Percentiles rank a stretch among this genome's conserved stretches.
Evolutionary conservation across 2,888 invertebrate genomes (phyloP).

Genomic region (Brenthis hecate): DNA sequence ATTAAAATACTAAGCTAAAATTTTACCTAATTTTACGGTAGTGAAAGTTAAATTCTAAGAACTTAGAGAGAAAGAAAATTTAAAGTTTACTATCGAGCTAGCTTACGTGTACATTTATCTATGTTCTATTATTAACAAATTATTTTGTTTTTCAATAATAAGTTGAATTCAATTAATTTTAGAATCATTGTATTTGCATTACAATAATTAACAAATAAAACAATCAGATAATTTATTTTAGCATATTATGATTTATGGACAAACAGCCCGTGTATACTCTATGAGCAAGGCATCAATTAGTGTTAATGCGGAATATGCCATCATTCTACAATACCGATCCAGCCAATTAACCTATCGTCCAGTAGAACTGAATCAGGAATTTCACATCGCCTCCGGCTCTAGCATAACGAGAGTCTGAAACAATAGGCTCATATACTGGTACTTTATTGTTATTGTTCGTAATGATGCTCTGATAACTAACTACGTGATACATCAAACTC

Average conservation of each 20-base stretch:
- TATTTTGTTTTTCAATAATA: too few relatives aligned
- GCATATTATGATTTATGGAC: not conserved
- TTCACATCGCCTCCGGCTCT: conserved; percentile 52
- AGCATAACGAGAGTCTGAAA: conserved; percentile 52
- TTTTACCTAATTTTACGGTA: too few relatives aligned
- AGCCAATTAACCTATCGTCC: conserved; percentile 51
- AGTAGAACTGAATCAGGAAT: conserved; percentile 47
- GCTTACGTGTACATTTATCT: too few relatives aligned
- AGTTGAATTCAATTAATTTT: too few relatives aligned
- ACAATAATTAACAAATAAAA: not conserved
- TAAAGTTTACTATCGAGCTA: too few relatives aligned
- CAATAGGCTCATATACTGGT: conserved; percentile 22
- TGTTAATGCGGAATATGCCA: conserved; percentile 26
- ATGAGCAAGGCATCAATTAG: conserved; percentile 29
- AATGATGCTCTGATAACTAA: not conserved
- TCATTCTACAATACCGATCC: conserved; percentile 47
- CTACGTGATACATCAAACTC: not conserved
- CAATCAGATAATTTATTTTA: not conserved
- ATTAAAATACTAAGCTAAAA: too few relatives aligned
- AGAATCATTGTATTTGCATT: too few relatives aligned
- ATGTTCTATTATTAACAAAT: too few relatives aligned
- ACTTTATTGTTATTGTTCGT: conserved; percentile 11
- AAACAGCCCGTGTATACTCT: not conserved
- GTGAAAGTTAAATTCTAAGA: too few relatives aligned
- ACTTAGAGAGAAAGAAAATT: too few relatives aligned